Percentiles rank a stretch among this genome's conserved stretches.
phyloP scores from a whole-genome alignment of 2,797 vertebrate species.

The Eupleurogrammus muticus region DNA sequence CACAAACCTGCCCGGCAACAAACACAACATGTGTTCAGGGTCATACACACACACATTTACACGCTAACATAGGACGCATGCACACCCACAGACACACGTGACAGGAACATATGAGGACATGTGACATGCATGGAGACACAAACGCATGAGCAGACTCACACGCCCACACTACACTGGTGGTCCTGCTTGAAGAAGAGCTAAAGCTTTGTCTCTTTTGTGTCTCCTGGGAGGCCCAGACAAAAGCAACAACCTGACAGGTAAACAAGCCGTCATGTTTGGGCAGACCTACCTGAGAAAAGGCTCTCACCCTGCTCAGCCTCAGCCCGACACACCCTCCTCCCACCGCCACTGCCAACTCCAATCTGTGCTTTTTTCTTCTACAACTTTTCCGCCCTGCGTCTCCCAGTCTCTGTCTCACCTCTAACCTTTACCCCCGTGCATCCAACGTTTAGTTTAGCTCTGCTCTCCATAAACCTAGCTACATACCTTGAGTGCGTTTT shows the following conservation, averaged over 20 bases:
- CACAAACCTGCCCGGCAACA: constrained; percentile 80
- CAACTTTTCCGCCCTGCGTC: not conserved
- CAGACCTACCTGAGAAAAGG: constrained; percentile 76
- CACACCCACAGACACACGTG: constrained; percentile 19
- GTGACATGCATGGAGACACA: not conserved
- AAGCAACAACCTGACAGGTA: constrained; percentile 78
- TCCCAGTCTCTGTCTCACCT: not conserved
- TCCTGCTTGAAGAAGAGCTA: constrained; percentile 70
- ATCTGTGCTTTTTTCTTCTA: constrained; percentile 29
- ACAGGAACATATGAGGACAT: not conserved
- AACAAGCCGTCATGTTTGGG: constrained; percentile 82
- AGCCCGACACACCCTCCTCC: constrained; percentile 58
- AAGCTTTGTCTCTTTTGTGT: constrained; percentile 75
- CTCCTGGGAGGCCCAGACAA: constrained; percentile 78
- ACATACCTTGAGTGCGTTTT: not conserved
- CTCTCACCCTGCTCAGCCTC: constrained; percentile 67
- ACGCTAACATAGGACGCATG: constrained; percentile 22
- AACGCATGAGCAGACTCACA: not conserved
- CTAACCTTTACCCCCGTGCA: not conserved
- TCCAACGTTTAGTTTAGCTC: not conserved
- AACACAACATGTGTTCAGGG: constrained; percentile 51
- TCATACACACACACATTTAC: constrained; percentile 28
- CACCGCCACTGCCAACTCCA: constrained; percentile 21
- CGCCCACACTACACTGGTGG: constrained; percentile 74
- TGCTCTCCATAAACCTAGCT: not conserved